Evolutionary conservation across 2,113 vertebrate species (phyloP), one percentile per base, ranked within the genome.

Genomic region (Megaceryle maxima): DNA sequence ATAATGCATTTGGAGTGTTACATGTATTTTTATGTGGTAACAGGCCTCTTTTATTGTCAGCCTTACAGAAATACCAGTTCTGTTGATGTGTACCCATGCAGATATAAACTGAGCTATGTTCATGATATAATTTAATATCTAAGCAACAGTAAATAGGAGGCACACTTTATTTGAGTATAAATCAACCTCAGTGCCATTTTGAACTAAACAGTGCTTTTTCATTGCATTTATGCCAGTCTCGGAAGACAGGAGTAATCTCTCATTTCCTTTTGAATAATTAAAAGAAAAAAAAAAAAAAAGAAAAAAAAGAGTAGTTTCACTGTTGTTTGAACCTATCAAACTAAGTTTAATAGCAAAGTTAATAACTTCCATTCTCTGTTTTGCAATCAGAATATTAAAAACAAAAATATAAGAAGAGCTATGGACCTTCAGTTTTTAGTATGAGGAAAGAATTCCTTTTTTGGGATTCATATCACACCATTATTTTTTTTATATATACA

Each of bases 241-340:
- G 48, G 86, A 90, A 67, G 68, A 83, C 24, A 94, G 68, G 35
- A 80, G 7, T 7, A 37, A 43, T 72, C 76, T 87, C 70, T 92
- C 50, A 28, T 90, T 94, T 96, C 60, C 72, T 89, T 46, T 57
- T 91, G 55, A 93, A 96, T 68, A 81, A 86, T 95, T 95, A 92
- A 75, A 66, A 86, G n/a, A 55, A 29, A 55, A 55, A 55, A 31
- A 56, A 56, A 17, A 89, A 87, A 78, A 55, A 50, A 21, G 9
- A 53, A 15, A 90, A 90, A 75, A 53, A 55, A 62, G 87, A 67
- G 79, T 25, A 83, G 33, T 83, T 96, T 96, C 97, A 53, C 53
- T 87, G 26, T 17, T 37, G 33, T 79, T 79, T 73, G 33, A 77
- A 77, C 57, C 13, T 75, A n/a, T 64, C 21, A 93, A 73, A 86